phyloP scores from a whole-genome alignment of 2,797 vertebrate genomes.

The Chromobotia macracanthus region DNA sequence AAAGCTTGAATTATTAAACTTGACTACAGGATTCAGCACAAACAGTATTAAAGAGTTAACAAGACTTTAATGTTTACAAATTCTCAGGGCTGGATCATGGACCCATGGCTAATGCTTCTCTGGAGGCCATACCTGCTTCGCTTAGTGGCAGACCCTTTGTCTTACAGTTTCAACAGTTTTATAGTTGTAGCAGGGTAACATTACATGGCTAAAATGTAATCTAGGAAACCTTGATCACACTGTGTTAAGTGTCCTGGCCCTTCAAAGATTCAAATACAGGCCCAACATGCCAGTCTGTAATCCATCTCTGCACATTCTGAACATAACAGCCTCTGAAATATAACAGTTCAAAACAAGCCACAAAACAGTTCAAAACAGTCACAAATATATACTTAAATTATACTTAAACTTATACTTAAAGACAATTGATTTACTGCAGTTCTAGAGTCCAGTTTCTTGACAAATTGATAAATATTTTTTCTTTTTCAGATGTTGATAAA shows the following conservation, averaged over 20 bases:
- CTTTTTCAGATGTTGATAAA: conserved; percentile 68
- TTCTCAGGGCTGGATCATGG: background rate
- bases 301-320: background rate
- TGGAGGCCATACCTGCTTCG: too few species aligned
- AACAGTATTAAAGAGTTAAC: background rate
- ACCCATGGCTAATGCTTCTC: too few species aligned
- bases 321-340: background rate
- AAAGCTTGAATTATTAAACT: conserved; percentile 4
- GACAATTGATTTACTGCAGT: conserved; percentile 63
- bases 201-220: background rate
- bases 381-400: background rate
- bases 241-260: background rate
- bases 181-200: background rate
- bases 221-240: background rate
- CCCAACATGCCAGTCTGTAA: background rate
- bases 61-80: background rate
- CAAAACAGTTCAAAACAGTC: background rate
- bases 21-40: background rate
- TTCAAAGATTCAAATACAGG: background rate
- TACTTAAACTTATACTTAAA: background rate
- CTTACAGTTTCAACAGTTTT: too few species aligned
- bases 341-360: too few species aligned
- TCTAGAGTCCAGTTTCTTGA: conserved; percentile 78
- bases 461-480: conserved; percentile 75
- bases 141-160: too few species aligned